Percentiles rank a stretch among this genome's conserved stretches.
Evolutionary conservation across 2,113 vertebrate species (phyloP).

Genomic region (Loxodonta africana): DNA sequence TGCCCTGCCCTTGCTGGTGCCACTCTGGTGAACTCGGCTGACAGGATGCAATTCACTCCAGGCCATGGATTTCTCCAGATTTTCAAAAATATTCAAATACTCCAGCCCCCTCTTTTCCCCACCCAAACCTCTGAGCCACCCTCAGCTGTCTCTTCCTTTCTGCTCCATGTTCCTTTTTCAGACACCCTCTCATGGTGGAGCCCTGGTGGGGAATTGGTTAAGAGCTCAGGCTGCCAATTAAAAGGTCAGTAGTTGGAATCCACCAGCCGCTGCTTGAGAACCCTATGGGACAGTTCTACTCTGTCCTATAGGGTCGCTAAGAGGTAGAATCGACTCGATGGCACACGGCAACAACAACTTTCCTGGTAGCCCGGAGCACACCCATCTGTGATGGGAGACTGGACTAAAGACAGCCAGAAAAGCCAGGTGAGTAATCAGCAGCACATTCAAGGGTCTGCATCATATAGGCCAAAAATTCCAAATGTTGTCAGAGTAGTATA

Average conservation of each 20-base stretch:
- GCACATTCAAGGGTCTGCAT: not conserved
- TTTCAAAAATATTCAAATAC: constrained; percentile 36
- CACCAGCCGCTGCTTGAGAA: too few relatives aligned
- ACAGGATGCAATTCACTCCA: not conserved
- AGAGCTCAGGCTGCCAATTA: too few relatives aligned
- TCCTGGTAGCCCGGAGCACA: not conserved
- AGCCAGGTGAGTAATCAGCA: not conserved
- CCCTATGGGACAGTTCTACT: too few relatives aligned
- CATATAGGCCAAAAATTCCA: not conserved
- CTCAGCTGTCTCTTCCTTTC: not conserved
- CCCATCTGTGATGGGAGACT: not conserved
- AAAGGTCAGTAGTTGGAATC: too few relatives aligned
- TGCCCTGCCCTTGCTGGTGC: not conserved
- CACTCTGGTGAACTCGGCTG: not conserved
- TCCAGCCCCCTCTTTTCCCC: not conserved
- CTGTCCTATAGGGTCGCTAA: too few relatives aligned
- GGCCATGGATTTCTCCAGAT: not conserved
- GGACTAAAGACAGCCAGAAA: not conserved
- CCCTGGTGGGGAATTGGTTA: too few relatives aligned
- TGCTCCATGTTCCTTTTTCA: not conserved
- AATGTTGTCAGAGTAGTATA: not conserved
- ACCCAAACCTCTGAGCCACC: not conserved
- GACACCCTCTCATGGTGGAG: not conserved
- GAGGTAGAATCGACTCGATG: too few relatives aligned
- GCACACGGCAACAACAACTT: not conserved